Evolutionary conservation across 2,113 vertebrate species (phyloP).

Genomic region (Equus quagga): DNA sequence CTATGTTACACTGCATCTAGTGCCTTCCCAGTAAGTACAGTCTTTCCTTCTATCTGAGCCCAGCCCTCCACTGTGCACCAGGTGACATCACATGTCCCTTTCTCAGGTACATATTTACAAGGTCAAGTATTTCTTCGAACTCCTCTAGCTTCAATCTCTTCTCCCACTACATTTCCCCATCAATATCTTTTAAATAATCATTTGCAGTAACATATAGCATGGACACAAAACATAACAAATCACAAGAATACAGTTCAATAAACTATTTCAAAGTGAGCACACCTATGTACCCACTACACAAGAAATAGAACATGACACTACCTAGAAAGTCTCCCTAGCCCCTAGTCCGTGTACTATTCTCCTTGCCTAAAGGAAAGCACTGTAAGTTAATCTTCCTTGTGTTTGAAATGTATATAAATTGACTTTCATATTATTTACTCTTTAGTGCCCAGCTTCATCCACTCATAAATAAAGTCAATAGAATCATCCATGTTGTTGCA

Average conservation of each 20-base stretch:
- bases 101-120: background rate
- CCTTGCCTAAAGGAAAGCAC: background rate
- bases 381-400: background rate
- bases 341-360: background rate
- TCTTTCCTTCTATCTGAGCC: background rate
- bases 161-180: background rate
- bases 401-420: background rate
- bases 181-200: background rate
- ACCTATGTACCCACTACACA: background rate
- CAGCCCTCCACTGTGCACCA: background rate
- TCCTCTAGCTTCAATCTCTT: background rate
- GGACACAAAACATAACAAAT: background rate
- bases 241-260: background rate
- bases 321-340: background rate
- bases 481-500: background rate
- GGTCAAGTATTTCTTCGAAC: background rate
- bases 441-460: background rate
- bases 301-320: background rate
- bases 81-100: background rate
- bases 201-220: background rate
- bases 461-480: background rate
- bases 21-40: background rate
- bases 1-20: background rate
- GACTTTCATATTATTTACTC: background rate
- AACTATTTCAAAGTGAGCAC: background rate